Base-by-base conservation (phyloP, 2,888 invertebrate genomes). In the Drosophila barbarae region DNA sequence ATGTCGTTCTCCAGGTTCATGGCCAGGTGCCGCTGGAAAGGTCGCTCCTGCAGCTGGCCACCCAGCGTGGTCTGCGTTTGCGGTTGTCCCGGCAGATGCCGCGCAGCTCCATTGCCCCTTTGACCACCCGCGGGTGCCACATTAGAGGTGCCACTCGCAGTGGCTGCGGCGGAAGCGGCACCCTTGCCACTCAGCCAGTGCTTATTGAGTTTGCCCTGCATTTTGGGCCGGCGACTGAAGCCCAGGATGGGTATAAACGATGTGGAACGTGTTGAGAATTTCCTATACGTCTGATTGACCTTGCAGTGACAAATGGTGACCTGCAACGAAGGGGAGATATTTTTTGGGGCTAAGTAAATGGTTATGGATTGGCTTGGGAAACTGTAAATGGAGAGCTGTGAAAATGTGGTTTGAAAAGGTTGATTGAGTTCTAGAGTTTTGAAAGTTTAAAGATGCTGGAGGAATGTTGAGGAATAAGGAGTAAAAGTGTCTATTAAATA, bases 231-330 rank as follows among this genome's bases (percentile, higher is more conserved):
- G 35, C 88, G 87, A 61, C 87, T 86, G 71, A 89, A 88, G 10
- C 89, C 89, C 74, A 90, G 87, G 69, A 90, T 89, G 57, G 90
- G 89, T 81, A 90, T 89, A 73, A 90, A 88, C 63, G 92, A 91
- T 73, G 92, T 89, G 26, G 92, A 88, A 34, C 92, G 91, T 8
- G 92, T 91, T 59, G 92, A 90, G 77, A 93, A 91, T 35, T 92
- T 91, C 49, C 93, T 92, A 89, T 94, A 94, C 1, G 94, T 94
- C 89, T 94, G 93, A 90, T 94, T 93, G 74, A 94, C 93, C 74
- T 94, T 93, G 89, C 95, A 95, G 88, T 95, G 95, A 88, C 95
- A 95, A 39, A 93, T 93, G 51, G 94, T 93, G 75, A 94, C 93
- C 94, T 94, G 90, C 30, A 58, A 49, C 36, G 32, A 28, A 49